phyloP scores from a whole-genome alignment of 2,888 invertebrate genomes.

The Cheilosia urbana region DNA sequence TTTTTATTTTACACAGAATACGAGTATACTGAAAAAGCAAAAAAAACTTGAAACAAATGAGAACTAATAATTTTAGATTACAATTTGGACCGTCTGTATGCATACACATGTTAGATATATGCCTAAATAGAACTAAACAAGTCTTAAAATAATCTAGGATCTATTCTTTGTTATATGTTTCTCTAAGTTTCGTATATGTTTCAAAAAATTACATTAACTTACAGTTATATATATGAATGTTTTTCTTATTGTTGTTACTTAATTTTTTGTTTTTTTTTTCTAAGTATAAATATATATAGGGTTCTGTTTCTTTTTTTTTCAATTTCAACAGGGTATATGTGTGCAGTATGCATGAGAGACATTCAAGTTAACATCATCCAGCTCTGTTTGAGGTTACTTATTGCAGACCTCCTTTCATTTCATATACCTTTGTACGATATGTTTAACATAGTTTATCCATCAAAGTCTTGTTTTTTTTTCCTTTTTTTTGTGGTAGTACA shows the following conservation, averaged over 20 bases:
- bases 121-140: constrained; percentile 60
- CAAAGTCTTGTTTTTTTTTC: constrained; percentile 65
- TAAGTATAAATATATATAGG: constrained; percentile 69
- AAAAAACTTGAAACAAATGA: neutral
- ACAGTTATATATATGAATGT: constrained; percentile 75
- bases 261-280: constrained; percentile 48
- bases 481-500: constrained; percentile 38
- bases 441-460: constrained; percentile 81
- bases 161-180: constrained; percentile 53
- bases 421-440: constrained; percentile 81
- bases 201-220: constrained; percentile 75
- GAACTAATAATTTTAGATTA: constrained; percentile 22
- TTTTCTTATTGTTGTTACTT: constrained; percentile 8
- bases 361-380: constrained; percentile 54
- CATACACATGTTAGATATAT: constrained; percentile 52
- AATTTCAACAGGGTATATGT: constrained; percentile 74
- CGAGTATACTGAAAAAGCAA: constrained; percentile 1
- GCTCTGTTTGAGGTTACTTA: constrained; percentile 28
- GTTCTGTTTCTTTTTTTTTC: constrained; percentile 49
- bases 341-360: constrained; percentile 66
- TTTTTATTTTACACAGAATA: neutral
- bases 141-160: constrained; percentile 57
- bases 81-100: constrained; percentile 71
- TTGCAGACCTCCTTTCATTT: constrained; percentile 52
- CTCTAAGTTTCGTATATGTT: constrained; percentile 71